Percentiles rank a stretch among this genome's conserved stretches.
Evolutionary conservation across 2,113 vertebrate genomes (phyloP).

Genomic region (Willisornis vidua): DNA sequence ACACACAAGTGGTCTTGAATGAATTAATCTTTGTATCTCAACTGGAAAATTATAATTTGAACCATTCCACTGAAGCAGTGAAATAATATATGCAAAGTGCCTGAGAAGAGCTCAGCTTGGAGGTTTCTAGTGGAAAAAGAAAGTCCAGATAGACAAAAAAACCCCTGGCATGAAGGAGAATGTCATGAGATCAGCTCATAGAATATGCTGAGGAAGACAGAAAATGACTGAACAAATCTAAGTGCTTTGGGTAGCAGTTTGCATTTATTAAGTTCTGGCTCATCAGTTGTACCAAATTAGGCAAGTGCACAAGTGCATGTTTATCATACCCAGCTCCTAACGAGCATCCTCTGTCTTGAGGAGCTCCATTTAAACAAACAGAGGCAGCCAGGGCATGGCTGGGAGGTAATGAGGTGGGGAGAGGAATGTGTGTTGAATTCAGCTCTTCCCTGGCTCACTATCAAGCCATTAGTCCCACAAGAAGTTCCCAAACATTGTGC

Average conservation of each 20-base stretch:
- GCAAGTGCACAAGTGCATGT: background rate
- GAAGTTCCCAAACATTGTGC: background rate
- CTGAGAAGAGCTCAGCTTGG: conserved; percentile 34
- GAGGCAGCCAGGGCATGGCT: background rate
- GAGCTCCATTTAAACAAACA: background rate
- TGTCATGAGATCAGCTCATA: conserved; percentile 40
- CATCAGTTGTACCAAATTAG: conserved; percentile 49
- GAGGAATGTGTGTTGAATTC: conserved; percentile 5
- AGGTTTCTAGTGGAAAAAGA: conserved; percentile 60
- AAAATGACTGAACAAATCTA: conserved; percentile 30
- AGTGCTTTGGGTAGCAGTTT: conserved; percentile 43
- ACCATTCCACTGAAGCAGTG: conserved; percentile 32
- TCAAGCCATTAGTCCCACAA: background rate
- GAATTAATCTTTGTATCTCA: conserved; percentile 38
- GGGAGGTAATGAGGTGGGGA: conserved; percentile 37
- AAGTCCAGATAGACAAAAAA: conserved; percentile 25
- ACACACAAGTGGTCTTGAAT: background rate
- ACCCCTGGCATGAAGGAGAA: conserved; percentile 7
- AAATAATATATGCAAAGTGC: conserved; percentile 13
- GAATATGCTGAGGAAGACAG: conserved; percentile 58
- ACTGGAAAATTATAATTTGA: conserved; percentile 63
- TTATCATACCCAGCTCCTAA: conserved; percentile 10
- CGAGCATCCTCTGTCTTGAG: background rate
- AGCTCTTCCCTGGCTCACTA: background rate
- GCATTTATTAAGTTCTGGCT: conserved; percentile 47